Evolutionary conservation across 2,797 vertebrate species (phyloP).

Genomic region (Galaxias olidus): DNA sequence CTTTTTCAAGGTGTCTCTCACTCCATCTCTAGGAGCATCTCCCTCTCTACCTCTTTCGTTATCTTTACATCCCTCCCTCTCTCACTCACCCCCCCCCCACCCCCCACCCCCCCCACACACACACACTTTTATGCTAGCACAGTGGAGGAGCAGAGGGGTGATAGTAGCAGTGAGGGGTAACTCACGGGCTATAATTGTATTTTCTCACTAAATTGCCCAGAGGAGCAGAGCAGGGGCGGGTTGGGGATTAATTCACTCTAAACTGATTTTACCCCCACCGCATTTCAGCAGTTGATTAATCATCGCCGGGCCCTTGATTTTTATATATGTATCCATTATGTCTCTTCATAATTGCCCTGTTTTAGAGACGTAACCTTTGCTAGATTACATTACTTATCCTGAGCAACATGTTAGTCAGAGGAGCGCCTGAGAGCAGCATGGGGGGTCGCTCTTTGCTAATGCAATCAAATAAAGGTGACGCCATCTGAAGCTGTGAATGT

Average conservation of each 20-base stretch:
- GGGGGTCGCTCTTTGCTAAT: constrained; percentile 23
- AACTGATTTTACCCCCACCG: constrained; percentile 74
- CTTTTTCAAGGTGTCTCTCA: no score
- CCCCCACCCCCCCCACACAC: constrained; percentile 37
- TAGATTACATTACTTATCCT: constrained; percentile 73
- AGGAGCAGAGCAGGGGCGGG: constrained; percentile 67
- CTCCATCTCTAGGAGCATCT: not conserved
- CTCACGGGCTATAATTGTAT: constrained; percentile 77
- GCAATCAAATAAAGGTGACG: constrained; percentile 56
- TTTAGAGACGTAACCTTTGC: constrained; percentile 72
- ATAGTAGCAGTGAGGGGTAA: constrained; percentile 71
- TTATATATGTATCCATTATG: constrained; percentile 75
- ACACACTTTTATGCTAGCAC: constrained; percentile 23
- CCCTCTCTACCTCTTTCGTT: not conserved
- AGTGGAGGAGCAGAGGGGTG: constrained; percentile 49
- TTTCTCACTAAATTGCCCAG: constrained; percentile 77
- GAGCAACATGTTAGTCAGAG: constrained; percentile 39
- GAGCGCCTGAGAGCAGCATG: not conserved
- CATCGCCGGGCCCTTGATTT: constrained; percentile 77
- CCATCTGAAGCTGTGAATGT: constrained; percentile 43
- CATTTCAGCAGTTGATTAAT: constrained; percentile 78
- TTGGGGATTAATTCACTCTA: constrained; percentile 76
- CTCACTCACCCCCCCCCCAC: not conserved
- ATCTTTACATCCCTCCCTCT: not conserved
- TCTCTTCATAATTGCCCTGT: constrained; percentile 75